phyloP scores from a whole-genome alignment of 2,797 vertebrate genomes.

The Ptychadena robeensis region DNA sequence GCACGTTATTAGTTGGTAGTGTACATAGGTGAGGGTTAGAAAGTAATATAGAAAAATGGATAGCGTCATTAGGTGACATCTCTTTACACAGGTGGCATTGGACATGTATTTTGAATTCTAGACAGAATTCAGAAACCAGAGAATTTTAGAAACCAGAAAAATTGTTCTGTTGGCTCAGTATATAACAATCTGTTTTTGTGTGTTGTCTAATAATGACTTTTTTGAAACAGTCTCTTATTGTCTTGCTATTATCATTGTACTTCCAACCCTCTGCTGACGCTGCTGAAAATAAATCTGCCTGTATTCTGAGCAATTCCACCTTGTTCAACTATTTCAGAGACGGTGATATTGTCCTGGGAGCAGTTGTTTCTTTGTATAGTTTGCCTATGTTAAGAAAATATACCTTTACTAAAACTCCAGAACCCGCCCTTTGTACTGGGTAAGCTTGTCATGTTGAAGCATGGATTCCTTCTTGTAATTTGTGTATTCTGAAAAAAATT shows the following conservation, averaged over 20 bases:
- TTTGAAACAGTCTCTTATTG: neutral
- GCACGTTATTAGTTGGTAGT: neutral
- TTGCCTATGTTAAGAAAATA: neutral
- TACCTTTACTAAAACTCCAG: neutral
- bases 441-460: conserved; percentile 16
- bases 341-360: conserved; percentile 42
- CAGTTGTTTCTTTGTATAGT: conserved; percentile 9
- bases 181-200: neutral
- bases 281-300: neutral
- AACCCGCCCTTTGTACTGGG: neutral
- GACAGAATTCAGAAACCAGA: too few species aligned
- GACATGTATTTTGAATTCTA: too few species aligned
- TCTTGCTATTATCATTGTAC: conserved; percentile 3
- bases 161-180: neutral
- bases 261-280: neutral
- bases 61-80: neutral
- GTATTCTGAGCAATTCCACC: neutral
- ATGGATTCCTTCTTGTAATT: neutral
- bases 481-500: too few species aligned
- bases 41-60: neutral
- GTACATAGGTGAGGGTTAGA: neutral
- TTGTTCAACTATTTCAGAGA: conserved; percentile 21
- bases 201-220: neutral
- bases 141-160: too few species aligned
- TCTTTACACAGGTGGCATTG: neutral